phyloP scores from a whole-genome alignment of 2,797 vertebrate genomes.

The Rhinogobio ventralis region DNA sequence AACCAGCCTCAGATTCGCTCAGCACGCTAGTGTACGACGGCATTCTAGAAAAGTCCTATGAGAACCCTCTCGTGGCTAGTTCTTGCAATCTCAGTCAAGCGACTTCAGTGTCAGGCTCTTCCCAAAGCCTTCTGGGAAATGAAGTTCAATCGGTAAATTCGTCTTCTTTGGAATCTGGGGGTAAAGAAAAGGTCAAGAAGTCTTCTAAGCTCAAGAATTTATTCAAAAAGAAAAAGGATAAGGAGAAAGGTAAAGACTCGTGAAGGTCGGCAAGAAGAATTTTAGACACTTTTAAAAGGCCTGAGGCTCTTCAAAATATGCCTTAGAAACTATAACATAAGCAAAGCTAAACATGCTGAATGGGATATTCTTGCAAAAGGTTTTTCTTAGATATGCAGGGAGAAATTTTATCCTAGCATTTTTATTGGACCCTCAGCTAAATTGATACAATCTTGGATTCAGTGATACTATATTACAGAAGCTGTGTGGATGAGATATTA shows the following conservation, averaged over 20 bases:
- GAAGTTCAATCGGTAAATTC: conserved; percentile 63
- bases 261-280: conserved; percentile 71
- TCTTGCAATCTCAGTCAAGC: conserved; percentile 49
- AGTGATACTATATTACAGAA: not conserved
- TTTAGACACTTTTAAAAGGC: conserved; percentile 64
- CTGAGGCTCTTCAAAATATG: not conserved
- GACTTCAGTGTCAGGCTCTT: conserved; percentile 33
- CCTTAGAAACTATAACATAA: not conserved
- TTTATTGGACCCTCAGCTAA: not conserved
- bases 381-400: not conserved
- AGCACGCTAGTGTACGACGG: conserved; percentile 93
- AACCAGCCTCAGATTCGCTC: conserved; percentile 69
- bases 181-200: conserved; percentile 88
- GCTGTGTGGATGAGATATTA: not conserved
- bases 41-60: conserved; percentile 94
- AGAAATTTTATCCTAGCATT: not conserved
- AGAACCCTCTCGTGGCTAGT: conserved; percentile 69
- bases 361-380: not conserved
- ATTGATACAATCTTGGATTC: not conserved
- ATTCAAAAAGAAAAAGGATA: conserved; percentile 97
- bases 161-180: conserved; percentile 70
- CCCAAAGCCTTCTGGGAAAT: conserved; percentile 66
- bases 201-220: conserved; percentile 93
- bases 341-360: conserved; percentile 8
- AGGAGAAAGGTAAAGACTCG: conserved; percentile 83